Evolutionary conservation across 2,113 vertebrate species (phyloP), one percentile per base, ranked within the genome.

Genomic region (Xiphorhynchus elegans): DNA sequence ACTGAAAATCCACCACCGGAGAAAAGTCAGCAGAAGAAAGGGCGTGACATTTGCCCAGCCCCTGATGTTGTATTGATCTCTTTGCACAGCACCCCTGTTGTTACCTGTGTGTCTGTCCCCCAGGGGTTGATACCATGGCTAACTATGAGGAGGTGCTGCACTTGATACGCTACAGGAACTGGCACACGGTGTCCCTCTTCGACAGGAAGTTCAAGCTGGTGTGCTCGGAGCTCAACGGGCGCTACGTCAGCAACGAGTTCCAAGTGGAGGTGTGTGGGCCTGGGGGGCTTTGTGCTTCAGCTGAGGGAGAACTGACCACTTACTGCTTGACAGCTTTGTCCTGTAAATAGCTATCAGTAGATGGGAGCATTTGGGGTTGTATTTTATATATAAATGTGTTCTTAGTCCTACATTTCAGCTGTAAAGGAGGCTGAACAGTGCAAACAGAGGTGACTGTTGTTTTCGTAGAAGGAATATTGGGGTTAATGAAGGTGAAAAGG

Each of bases 181-280:
- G 99, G 99, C 99, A 98, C 93, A 97, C 98, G 0, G 98, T 98
- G 69, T 97, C 99, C 4, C 98, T 99, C 76, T 99, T 99, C 4
- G 99, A 99, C 97, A 98, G 99, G 42, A 99, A 99, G 67, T 99
- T 99, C 98, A 99, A 98, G 59, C 97, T 99, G 55, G 97, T 99
- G 84, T 99, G 99, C 97, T 99, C 99, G 0, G 99, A 99, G 76
- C 99, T 99, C 44, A 99, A 99, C 14, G 99, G 99, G 0, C 99
- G 99, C 93, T 99, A 99, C 19, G 98, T 99, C 97, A 99, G 99
- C 98, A 99, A 99, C 0, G 99, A 99, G 66, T 99, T 99, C 89
- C 98, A 99, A 84, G 99, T 99, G 69, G 99, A 99, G 99, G 99
- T 99, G 97, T 7, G 98, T 74, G 12, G 44, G 44, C 23, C 23